These are phyloP conservation scores for Esox masquinongy DNA, from an alignment of 2,797 vertebrate genomes.

Conservation along the genomic window DNA sequence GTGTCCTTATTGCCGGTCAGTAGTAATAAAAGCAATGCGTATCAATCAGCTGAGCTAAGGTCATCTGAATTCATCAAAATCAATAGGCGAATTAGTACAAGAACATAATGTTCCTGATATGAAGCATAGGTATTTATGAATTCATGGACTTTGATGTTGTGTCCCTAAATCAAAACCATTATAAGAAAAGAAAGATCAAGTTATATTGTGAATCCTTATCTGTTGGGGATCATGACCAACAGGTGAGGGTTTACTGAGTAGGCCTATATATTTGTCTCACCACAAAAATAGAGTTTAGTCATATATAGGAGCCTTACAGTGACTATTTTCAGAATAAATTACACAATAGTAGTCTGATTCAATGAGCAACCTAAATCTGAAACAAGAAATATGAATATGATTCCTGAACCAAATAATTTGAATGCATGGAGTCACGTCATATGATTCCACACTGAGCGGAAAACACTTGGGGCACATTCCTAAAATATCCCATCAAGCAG, in stretches of 20 bases:
- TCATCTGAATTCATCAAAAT: not conserved
- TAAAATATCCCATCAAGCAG: constrained; percentile 27
- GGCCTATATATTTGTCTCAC: not conserved
- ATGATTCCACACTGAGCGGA: not conserved
- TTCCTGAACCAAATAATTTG: not conserved
- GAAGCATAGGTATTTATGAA: not conserved
- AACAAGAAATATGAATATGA: not conserved
- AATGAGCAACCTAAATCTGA: not conserved
- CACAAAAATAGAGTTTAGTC: not conserved
- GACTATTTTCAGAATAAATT: not conserved
- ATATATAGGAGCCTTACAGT: not conserved
- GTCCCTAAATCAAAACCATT: not conserved
- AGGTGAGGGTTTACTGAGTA: not conserved
- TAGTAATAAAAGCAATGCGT: not conserved
- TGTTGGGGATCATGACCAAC: not conserved
- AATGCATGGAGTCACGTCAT: not conserved
- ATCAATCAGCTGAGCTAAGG: not conserved
- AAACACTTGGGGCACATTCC: constrained; percentile 23
- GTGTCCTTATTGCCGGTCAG: too few relatives aligned
- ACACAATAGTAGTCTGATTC: not conserved
- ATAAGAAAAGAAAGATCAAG: not conserved
- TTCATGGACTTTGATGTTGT: not conserved
- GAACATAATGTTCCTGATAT: not conserved
- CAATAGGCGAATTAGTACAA: not conserved
- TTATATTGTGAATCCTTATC: not conserved